phyloP scores from a whole-genome alignment of 2,113 vertebrate genomes.

The Oostethus manadensis region DNA sequence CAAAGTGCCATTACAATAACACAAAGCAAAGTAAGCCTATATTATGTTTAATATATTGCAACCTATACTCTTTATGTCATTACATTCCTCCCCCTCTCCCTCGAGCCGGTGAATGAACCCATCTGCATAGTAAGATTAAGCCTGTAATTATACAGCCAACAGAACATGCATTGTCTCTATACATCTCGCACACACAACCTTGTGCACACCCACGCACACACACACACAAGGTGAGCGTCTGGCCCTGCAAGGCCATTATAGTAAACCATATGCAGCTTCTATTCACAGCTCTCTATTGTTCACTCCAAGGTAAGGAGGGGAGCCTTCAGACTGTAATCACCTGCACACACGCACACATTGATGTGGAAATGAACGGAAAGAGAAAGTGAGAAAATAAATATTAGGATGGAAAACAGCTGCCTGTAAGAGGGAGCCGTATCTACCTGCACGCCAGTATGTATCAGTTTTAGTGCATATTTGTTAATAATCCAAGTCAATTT shows the following conservation, averaged over 20 bases:
- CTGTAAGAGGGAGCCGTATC: conserved; percentile 10
- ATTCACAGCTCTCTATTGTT: conserved; percentile 75
- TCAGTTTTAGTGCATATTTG: background rate
- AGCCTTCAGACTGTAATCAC: conserved; percentile 76
- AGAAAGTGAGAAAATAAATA: conserved; percentile 68
- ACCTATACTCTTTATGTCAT: conserved; percentile 63
- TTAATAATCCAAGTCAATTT: conserved; percentile 5
- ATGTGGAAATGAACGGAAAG: conserved; percentile 55
- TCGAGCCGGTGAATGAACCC: conserved; percentile 53
- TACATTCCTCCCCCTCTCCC: conserved; percentile 39
- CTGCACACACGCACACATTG: conserved; percentile 40
- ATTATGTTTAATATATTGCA: conserved; percentile 59
- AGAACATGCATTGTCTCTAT: conserved; percentile 65
- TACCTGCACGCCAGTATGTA: conserved; percentile 20
- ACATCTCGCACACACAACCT: conserved; percentile 37
- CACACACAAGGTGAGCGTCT: conserved; percentile 32
- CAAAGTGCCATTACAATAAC: conserved; percentile 22
- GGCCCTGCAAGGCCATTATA: conserved; percentile 72
- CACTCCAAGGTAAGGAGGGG: conserved; percentile 72
- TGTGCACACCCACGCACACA: conserved; percentile 5
- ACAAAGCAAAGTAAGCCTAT: conserved; percentile 33
- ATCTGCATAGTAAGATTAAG: conserved; percentile 67
- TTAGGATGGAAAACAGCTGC: conserved; percentile 56
- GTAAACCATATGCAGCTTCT: conserved; percentile 67
- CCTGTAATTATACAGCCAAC: conserved; percentile 66